These are phyloP conservation scores for Heterohyrax brucei DNA, from an alignment of 2,797 vertebrate species.

Conservation along the genomic window DNA sequence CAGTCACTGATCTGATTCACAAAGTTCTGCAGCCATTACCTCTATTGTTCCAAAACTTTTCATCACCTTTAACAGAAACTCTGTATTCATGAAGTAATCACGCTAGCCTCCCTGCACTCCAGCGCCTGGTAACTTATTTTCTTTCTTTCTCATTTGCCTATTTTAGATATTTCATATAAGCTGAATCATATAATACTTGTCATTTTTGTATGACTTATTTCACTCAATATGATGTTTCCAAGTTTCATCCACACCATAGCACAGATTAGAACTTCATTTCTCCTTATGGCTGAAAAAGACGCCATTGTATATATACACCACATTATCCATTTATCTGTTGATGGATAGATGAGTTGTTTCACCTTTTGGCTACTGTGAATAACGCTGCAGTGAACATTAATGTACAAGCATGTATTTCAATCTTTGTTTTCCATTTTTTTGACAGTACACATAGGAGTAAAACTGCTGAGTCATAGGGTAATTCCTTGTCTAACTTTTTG, in stretches of 20 bases:
- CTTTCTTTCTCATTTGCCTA: neutral
- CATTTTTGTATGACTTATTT: neutral
- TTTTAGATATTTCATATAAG: neutral
- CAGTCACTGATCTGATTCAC: neutral
- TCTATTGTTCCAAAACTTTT: neutral
- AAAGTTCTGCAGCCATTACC: neutral
- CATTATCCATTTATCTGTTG: neutral
- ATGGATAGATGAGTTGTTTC: neutral
- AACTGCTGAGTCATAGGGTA: neutral
- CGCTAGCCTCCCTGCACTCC: neutral
- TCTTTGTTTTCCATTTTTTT: neutral
- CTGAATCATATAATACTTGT: neutral
- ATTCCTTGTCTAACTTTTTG: neutral
- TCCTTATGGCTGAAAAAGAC: neutral
- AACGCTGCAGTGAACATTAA: too few species aligned
- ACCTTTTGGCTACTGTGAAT: neutral
- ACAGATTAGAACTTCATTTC: neutral
- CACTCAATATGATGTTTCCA: neutral
- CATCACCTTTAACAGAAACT: neutral
- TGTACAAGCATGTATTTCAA: neutral
- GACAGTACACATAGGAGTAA: too few species aligned
- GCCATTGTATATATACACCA: neutral
- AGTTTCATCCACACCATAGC: too few species aligned
- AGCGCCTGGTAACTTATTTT: neutral
- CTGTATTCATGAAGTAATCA: neutral